Conservation (phyloP, 2,797 vertebrate genomes). For the Sebastes itinus region DNA sequence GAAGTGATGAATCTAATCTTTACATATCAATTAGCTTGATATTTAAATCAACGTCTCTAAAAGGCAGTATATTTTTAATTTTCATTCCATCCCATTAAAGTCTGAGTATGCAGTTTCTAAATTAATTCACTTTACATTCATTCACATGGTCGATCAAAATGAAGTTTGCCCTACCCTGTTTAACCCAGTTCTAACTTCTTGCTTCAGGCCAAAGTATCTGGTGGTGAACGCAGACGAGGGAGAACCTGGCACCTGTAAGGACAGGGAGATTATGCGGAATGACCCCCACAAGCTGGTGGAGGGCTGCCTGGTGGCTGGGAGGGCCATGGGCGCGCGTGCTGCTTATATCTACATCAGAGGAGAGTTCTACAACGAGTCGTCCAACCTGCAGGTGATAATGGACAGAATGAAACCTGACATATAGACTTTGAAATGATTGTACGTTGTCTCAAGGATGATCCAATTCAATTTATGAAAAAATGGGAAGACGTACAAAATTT, state of each 20-base stretch:
- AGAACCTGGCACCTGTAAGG: constrained; percentile 96
- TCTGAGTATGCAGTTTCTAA: not conserved
- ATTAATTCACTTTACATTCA: not conserved
- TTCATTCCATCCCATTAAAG: not conserved
- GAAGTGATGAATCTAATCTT: not conserved
- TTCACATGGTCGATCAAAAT: not conserved
- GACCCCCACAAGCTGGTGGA: constrained; percentile 97
- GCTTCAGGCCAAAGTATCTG: constrained; percentile 91
- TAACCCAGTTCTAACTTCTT: not conserved
- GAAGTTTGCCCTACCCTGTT: not conserved
- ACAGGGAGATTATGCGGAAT: constrained; percentile 94
- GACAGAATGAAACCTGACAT: not conserved
- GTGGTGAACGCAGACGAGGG: constrained; percentile 98
- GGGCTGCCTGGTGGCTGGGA: constrained; percentile 93
- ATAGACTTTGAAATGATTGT: not conserved
- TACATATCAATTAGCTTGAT: not conserved
- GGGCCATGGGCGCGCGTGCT: constrained; percentile 92
- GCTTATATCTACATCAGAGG: constrained; percentile 97
- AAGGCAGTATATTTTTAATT: not conserved
- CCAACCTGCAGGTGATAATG: constrained; percentile 91
- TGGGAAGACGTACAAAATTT: too few species aligned
- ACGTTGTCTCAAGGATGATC: not conserved
- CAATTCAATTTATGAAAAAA: not conserved
- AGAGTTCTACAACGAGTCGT: constrained; percentile 97
- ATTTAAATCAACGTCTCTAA: not conserved